Evolutionary conservation across 2,888 invertebrate genomes (phyloP), one percentile per base, ranked within the genome.

Genomic region (Andrena minutula): DNA sequence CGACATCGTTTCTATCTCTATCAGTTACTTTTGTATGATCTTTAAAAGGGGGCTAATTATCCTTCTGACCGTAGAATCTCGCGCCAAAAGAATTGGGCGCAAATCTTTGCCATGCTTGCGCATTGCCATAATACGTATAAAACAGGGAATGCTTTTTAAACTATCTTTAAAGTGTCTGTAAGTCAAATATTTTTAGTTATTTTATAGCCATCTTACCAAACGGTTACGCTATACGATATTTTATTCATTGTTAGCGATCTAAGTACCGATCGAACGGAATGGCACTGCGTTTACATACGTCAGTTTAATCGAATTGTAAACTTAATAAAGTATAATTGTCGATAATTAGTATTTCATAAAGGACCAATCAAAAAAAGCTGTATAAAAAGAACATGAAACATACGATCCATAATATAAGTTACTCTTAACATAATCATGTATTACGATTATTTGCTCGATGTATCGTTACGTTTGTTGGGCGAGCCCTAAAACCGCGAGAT

Each of bases 51-150:
- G 10, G n/a, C n/a, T 41, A 28, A 35, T 53, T 47, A 20, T 76
- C 16, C 47, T 56, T 35, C 7, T 6, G 20, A 63, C 56, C 47
- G 47, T 53, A 20, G 80, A 82, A 82, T 75, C 65, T 80, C 75
- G 30, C 35, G 56, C 71, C 60, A 30, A 41, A 61, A 26, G n/a
- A 53, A 8, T 8, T 68, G 16, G 60, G 51, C 47, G 28, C 26
- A 72, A 28, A 61, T 65, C 12, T 65, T 79, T 82, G 81, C 81
- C 81, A 82, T 79, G 79, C 65, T 53, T 70, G 28, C 32, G 66
- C 49, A 66, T 79, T 66, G 81, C 75, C 81, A 80, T 75, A 82
- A 56, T 35, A 61, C 28, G 32, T 51, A 47, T 32, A 49, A 30
- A 8, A 8, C 23, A 7, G 61, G n/a, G 26, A 56, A 71, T 63